These are phyloP conservation scores for Cheirogaleus major DNA, from an alignment of 2,797 vertebrate genomes.

Conservation along the genomic window DNA sequence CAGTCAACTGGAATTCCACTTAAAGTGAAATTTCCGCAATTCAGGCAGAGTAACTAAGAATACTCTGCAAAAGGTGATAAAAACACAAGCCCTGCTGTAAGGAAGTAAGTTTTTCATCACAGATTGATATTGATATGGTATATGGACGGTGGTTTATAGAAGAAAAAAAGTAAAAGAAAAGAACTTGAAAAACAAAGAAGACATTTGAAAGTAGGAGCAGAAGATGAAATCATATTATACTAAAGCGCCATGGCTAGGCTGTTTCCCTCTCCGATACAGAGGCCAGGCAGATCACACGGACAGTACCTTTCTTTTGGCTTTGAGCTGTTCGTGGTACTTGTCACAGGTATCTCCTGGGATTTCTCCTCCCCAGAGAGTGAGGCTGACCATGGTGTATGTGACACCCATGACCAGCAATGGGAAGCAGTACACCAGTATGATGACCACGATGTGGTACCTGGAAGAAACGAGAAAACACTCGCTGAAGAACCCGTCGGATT, in stretches of 20 bases:
- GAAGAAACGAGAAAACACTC: conserved; percentile 39
- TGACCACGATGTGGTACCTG: conserved; percentile 96
- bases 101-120: background rate
- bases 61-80: background rate
- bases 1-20: background rate
- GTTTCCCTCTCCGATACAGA: background rate
- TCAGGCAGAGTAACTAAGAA: background rate
- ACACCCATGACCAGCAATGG: conserved; percentile 96
- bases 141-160: background rate
- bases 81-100: background rate
- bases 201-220: background rate
- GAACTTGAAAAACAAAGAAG: background rate
- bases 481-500: background rate
- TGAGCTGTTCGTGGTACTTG: conserved; percentile 97
- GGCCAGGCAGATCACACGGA: background rate
- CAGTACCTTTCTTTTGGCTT: conserved; percentile 96
- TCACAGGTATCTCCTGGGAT: conserved; percentile 96
- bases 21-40: background rate
- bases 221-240: background rate
- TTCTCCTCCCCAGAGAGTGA: conserved; percentile 97
- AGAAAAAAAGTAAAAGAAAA: background rate
- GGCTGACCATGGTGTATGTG: conserved; percentile 96
- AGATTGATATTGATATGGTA: background rate
- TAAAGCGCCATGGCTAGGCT: background rate
- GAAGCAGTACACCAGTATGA: conserved; percentile 93